Evolutionary conservation across 1,140 invertebrate species (phyloP).

Genomic region (Trinorchestia longiramus): DNA sequence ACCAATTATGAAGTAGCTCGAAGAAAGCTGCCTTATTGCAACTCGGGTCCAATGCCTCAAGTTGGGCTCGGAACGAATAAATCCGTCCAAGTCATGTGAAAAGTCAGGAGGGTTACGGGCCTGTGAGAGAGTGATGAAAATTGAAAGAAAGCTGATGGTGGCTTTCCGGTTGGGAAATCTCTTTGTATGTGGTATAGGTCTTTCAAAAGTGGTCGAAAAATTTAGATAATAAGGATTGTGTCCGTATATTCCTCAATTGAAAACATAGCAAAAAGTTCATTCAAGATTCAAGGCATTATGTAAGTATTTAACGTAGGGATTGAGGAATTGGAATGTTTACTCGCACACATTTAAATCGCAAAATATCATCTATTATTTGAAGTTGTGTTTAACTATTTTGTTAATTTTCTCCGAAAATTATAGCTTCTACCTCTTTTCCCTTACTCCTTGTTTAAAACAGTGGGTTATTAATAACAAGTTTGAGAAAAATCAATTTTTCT

Average conservation of each 20-base stretch:
- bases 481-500: too few relatives aligned
- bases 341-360: too few relatives aligned
- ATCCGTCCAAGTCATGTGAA: constrained; percentile 16
- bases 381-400: too few relatives aligned
- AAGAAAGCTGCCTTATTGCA: constrained; percentile 13
- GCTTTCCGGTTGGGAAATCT: neutral
- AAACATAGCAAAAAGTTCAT: neutral
- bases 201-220: neutral
- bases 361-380: too few relatives aligned
- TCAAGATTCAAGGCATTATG: neutral
- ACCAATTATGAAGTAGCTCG: constrained; percentile 29
- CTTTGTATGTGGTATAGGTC: neutral
- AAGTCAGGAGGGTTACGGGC: neutral
- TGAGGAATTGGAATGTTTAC: too few relatives aligned
- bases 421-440: too few relatives aligned
- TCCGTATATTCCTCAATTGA: neutral
- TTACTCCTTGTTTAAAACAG: too few relatives aligned
- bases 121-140: neutral
- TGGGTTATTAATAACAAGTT: too few relatives aligned
- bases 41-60: neutral
- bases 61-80: neutral
- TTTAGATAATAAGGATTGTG: neutral
- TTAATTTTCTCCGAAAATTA: too few relatives aligned
- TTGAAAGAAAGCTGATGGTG: neutral
- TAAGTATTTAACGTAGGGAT: neutral